Evolutionary conservation across 1,140 invertebrate genomes (phyloP).

Genomic region (Phortica variegata): DNA sequence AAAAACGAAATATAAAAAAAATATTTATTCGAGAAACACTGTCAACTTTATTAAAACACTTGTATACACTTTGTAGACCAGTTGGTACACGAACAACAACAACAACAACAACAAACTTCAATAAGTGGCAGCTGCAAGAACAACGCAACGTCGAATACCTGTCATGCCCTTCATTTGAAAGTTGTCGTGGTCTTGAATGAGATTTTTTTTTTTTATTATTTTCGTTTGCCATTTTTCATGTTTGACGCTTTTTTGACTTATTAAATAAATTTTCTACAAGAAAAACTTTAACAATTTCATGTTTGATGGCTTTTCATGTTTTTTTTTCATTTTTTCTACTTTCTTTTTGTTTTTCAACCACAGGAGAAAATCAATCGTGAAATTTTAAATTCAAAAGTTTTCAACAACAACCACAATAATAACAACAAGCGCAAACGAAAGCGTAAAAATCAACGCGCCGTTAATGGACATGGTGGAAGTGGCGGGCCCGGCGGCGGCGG

Average conservation of each 20-base stretch:
- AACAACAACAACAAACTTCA: too few relatives aligned
- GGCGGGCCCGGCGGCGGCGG: slow-evolving; percentile 2
- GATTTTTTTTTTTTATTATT: too few relatives aligned
- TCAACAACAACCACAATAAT: slow-evolving; percentile 24
- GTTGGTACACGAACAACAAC: too few relatives aligned
- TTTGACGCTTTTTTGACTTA: background rate
- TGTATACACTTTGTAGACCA: background rate
- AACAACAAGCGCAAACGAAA: slow-evolving; percentile 34
- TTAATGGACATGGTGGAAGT: slow-evolving; percentile 28
- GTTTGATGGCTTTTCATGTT: too few relatives aligned
- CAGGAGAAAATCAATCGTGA: slow-evolving; percentile 56
- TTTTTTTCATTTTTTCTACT: slow-evolving; percentile 6
- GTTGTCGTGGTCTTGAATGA: too few relatives aligned
- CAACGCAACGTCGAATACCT: background rate
- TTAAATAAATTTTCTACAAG: background rate
- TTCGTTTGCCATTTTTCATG: background rate
- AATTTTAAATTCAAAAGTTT: slow-evolving; percentile 52
- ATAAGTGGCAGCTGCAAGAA: background rate
- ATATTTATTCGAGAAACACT: too few relatives aligned
- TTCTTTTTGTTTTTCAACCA: slow-evolving; percentile 3
- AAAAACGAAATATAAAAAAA: too few relatives aligned
- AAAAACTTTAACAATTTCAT: background rate
- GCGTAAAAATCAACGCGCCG: slow-evolving; percentile 49
- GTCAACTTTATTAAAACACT: slow-evolving; percentile 3
- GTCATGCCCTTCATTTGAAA: background rate